Base-by-base conservation (phyloP, 2,888 invertebrate genomes). In the Megamerina dolium region DNA sequence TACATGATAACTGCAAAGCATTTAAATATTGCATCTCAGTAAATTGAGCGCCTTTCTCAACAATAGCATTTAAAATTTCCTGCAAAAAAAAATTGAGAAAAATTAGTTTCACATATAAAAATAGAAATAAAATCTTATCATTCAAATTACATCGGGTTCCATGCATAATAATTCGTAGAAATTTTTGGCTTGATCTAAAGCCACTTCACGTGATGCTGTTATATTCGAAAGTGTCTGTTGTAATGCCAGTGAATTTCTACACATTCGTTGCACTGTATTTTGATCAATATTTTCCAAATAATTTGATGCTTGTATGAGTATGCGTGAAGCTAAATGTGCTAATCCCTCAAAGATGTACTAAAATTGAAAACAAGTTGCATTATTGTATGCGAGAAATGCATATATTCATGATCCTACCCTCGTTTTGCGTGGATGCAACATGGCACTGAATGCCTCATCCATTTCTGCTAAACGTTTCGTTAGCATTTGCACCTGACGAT, bases 301-400 rank as follows among this genome's bases (percentile, higher is more conserved):
- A 57, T 87, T 85, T 9, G 86, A 83, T 39, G 84, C 83, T 59
- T 83, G 85, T 56, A 90, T 88, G 43, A 91, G 73, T 55, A 88
- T 85, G 58, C 85, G 82, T 0, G 87, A 80, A 32, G 87, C 82
- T 37, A 89, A 71, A 58, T 77, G 77, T 3, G 94, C 94, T 20
- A 96, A 74, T 1, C 93, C 93, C 71, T 88, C 87, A 73, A 93
- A 87, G 50, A 93, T 83, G 66, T 93, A 94, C 84, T 91, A 76
- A 43, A 69, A 30, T 14, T 17, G 14, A 18, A 16, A 31, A 27
- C n/a, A n/a, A n/a, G n/a, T n/a, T n/a, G n/a, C n/a, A n/a, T n/a
- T n/a, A n/a, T n/a, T n/a, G n/a, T n/a, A n/a, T n/a, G n/a, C n/a
- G n/a, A n/a, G n/a, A n/a, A n/a, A n/a, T n/a, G n/a, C n/a, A n/a